Evolutionary conservation across 2,113 vertebrate species (phyloP).

Genomic region (Rhombomys opimus): DNA sequence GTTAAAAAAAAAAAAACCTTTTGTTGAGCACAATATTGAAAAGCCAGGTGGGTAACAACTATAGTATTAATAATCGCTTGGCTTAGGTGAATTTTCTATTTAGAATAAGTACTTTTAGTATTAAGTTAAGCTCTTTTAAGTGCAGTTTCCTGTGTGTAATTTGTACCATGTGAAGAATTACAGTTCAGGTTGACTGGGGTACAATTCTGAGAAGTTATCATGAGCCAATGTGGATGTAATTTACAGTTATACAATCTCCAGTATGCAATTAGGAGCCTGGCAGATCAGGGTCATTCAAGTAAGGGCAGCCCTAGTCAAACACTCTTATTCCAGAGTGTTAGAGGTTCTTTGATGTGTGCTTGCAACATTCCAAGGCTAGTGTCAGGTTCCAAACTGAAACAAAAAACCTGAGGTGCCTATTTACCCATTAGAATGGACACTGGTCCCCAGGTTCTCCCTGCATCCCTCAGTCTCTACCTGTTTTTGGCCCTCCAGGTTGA

Average conservation of each 20-base stretch:
- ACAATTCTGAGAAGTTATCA: not conserved
- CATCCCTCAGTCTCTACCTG: not conserved
- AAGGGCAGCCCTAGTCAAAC: not conserved
- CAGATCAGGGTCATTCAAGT: not conserved
- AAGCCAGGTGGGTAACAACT: not conserved
- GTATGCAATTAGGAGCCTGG: not conserved
- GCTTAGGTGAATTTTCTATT: not conserved
- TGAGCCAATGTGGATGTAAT: not conserved
- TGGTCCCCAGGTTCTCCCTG: not conserved
- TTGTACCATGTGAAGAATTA: not conserved
- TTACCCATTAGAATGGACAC: not conserved
- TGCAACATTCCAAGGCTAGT: not conserved
- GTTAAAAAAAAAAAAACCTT: not conserved
- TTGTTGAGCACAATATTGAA: not conserved
- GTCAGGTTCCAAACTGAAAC: not conserved
- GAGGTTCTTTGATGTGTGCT: not conserved
- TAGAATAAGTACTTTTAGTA: not conserved
- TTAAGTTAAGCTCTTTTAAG: not conserved
- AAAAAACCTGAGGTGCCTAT: not conserved
- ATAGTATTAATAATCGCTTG: not conserved
- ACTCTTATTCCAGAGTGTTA: not conserved
- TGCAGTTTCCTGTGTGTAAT: not conserved
- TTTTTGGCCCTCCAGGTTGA: not conserved
- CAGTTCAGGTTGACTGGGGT: not conserved
- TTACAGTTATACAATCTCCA: not conserved